Evolutionary conservation across 2,797 vertebrate genomes (phyloP).

Genomic region (Pangasius larnaudii): DNA sequence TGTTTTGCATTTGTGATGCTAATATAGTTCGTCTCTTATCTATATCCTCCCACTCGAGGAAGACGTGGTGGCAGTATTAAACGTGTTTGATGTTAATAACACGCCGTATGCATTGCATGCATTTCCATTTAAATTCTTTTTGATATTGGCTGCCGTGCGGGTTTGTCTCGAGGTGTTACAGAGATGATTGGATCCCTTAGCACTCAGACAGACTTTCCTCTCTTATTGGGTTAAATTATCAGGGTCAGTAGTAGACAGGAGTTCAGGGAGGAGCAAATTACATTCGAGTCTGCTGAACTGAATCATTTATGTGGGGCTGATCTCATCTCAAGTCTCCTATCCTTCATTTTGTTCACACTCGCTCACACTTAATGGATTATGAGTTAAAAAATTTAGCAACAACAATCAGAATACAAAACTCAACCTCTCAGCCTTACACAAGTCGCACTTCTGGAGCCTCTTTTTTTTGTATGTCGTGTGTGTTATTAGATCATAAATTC

Average conservation of each 20-base stretch:
- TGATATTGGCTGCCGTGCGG: neutral
- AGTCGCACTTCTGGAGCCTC: neutral
- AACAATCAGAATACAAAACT: neutral
- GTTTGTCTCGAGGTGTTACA: neutral
- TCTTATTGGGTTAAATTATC: slow-evolving; percentile 40
- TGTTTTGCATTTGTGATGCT: neutral
- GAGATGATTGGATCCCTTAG: slow-evolving; percentile 8
- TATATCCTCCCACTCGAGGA: neutral
- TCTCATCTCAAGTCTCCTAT: slow-evolving; percentile 43
- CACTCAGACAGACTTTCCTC: neutral
- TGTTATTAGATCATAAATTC: neutral
- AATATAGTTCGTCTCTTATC: neutral
- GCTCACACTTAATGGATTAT: neutral
- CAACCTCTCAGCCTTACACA: neutral
- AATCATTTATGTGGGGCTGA: slow-evolving; percentile 52
- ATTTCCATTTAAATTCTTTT: neutral
- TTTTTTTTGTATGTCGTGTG: neutral
- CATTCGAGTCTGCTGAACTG: slow-evolving; percentile 47
- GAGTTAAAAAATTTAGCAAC: neutral
- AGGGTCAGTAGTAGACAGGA: slow-evolving; percentile 25
- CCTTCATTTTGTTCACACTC: slow-evolving; percentile 27
- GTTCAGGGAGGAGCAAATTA: slow-evolving; percentile 48
- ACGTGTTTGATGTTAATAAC: neutral
- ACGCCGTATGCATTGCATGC: neutral
- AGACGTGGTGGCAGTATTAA: neutral